phyloP scores from a whole-genome alignment of 2,888 invertebrate genomes.

The Troglohyphantes excavatus region DNA sequence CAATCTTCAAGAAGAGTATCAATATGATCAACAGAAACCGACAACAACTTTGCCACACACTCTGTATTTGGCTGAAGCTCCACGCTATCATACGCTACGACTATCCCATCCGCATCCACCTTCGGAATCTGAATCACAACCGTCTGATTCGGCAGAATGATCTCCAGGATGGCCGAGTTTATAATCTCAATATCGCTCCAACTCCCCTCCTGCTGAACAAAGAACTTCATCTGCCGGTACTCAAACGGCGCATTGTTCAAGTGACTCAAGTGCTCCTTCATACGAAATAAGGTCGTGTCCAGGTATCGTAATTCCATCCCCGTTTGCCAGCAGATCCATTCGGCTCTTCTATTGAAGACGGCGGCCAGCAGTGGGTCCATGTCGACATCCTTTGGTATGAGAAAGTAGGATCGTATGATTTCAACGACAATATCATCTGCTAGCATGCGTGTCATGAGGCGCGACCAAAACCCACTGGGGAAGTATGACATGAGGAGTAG shows the following conservation, averaged over 20 bases:
- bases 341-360: constrained; percentile 84
- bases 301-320: constrained; percentile 94
- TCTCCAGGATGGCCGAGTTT: constrained; percentile 92
- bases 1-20: constrained; percentile 98
- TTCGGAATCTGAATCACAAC: constrained; percentile 85
- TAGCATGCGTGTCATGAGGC: constrained; percentile 94
- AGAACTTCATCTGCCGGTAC: constrained; percentile 83
- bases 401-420: constrained; percentile 89
- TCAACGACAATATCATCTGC: constrained; percentile 93
- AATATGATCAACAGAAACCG: constrained; percentile 95
- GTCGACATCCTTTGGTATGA: constrained; percentile 87
- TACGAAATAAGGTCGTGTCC: constrained; percentile 88
- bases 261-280: constrained; percentile 83
- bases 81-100: constrained; percentile 69
- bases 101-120: constrained; percentile 81
- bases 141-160: constrained; percentile 89
- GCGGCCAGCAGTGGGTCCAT: constrained; percentile 82
- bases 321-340: constrained; percentile 97
- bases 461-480: constrained; percentile 98
- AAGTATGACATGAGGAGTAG: constrained; percentile 97
- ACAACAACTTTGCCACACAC: constrained; percentile 90
- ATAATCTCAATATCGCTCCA: constrained; percentile 93
- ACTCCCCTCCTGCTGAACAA: constrained; percentile 89
- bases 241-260: constrained; percentile 83
- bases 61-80: constrained; percentile 90